These are phyloP conservation scores for Lithophane ornitopus DNA, from an alignment of 2,888 invertebrate genomes.

Conservation along the genomic window DNA sequence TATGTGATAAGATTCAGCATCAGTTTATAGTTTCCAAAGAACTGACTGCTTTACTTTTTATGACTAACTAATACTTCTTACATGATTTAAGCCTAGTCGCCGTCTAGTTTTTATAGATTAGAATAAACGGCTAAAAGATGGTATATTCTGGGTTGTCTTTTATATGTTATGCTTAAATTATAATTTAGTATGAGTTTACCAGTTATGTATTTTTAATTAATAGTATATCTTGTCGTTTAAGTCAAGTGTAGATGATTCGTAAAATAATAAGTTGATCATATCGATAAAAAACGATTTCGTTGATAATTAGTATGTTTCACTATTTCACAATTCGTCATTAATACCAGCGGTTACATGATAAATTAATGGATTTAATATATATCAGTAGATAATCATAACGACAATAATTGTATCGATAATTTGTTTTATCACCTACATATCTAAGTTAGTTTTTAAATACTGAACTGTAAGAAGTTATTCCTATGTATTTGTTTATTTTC, in stretches of 20 bases:
- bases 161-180: conserved; percentile 16
- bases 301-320: conserved; percentile 27
- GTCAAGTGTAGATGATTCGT: conserved; percentile 32
- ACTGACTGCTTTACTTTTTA: conserved; percentile 12
- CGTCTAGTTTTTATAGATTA: conserved; percentile 36
- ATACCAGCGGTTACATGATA: conserved; percentile 34
- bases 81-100: conserved; percentile 39
- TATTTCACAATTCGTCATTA: conserved; percentile 9
- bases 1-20: conserved; percentile 35
- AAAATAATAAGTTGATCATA: conserved; percentile 32
- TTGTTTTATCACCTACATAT: conserved; percentile 21
- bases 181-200: conserved; percentile 19
- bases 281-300: conserved; percentile 23
- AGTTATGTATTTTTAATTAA: conserved; percentile 17
- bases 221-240: conserved; percentile 12
- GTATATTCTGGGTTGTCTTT: conserved; percentile 16
- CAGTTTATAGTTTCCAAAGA: conserved; percentile 11
- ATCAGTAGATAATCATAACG: conserved; percentile 14
- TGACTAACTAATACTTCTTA: conserved; percentile 7
- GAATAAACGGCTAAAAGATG: conserved; percentile 10
- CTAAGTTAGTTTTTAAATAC: conserved; percentile 25
- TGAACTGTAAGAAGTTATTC: conserved; percentile 17
- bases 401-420: conserved; percentile 35
- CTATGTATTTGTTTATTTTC: conserved; percentile 27
- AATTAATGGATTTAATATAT: conserved; percentile 35